Evolutionary conservation across 2,888 invertebrate genomes (phyloP).

Genomic region (Tholera decimalis): DNA sequence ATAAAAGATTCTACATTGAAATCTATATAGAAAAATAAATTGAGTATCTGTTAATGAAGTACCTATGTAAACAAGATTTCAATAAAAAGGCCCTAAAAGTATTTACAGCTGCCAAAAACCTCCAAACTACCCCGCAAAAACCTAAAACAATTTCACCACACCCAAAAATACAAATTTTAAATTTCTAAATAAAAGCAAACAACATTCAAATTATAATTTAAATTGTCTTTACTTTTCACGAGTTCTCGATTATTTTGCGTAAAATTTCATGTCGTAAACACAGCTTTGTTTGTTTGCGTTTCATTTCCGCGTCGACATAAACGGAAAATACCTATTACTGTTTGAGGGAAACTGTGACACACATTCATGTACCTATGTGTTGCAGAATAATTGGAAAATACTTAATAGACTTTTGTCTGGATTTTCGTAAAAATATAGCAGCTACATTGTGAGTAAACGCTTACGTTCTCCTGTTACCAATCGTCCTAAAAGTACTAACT

Average conservation of each 20-base stretch:
- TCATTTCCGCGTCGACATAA: slow-evolving; percentile 38
- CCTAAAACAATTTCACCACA: neutral
- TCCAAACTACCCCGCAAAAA: neutral
- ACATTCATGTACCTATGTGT: neutral
- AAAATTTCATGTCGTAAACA: slow-evolving; percentile 31
- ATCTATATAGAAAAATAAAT: too few species aligned
- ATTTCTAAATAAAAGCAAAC: slow-evolving; percentile 7
- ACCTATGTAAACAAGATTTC: too few species aligned
- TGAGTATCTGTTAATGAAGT: too few species aligned
- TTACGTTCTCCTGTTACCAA: too few species aligned
- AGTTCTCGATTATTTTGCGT: slow-evolving; percentile 17
- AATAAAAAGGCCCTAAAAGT: too few species aligned
- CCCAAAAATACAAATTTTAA: neutral
- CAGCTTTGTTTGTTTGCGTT: slow-evolving; percentile 34
- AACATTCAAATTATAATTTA: neutral
- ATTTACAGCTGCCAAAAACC: neutral
- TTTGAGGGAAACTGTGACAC: slow-evolving; percentile 32
- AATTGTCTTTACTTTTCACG: slow-evolving; percentile 1
- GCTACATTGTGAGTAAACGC: too few species aligned
- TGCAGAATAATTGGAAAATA: neutral
- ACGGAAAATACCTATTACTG: slow-evolving; percentile 46
- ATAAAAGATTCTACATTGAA: too few species aligned
- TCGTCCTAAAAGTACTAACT: too few species aligned
- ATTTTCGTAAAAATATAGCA: neutral
- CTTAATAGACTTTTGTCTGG: too few species aligned